A percentile compares a stretch with the other conserved stretches of the same genome.
phyloP scores from a whole-genome alignment of 2,797 vertebrate species.

The Coreius guichenoti region DNA sequence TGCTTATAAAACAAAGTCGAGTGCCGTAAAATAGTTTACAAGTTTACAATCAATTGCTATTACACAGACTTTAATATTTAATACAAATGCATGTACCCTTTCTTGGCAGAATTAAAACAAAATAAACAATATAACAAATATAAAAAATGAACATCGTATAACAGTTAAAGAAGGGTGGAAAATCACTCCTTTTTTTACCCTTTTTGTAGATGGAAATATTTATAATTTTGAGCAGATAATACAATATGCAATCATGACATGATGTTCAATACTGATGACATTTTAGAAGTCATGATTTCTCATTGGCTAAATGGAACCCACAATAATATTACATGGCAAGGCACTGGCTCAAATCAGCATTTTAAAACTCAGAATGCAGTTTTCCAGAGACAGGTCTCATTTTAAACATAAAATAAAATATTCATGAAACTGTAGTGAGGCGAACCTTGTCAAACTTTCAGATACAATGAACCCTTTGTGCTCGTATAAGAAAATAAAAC shows the following conservation, averaged over 20 bases:
- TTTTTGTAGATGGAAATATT: slow-evolving; percentile 19
- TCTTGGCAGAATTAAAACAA: slow-evolving; percentile 40
- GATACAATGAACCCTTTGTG: slow-evolving; percentile 57
- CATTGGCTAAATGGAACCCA: slow-evolving; percentile 34
- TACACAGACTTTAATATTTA: slow-evolving; percentile 54
- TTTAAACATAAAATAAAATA: slow-evolving; percentile 33
- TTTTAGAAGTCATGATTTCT: slow-evolving; percentile 33
- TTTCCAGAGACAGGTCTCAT: slow-evolving; percentile 11
- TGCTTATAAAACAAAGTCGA: slow-evolving; percentile 53
- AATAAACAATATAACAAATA: slow-evolving; percentile 36
- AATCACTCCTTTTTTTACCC: background rate
- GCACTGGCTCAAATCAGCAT: slow-evolving; percentile 64
- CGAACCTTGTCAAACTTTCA: slow-evolving; percentile 42
- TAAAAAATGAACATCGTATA: slow-evolving; percentile 10
- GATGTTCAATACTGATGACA: slow-evolving; percentile 24
- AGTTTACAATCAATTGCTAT: slow-evolving; percentile 58
- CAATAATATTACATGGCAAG: slow-evolving; percentile 61
- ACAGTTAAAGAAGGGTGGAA: slow-evolving; percentile 16
- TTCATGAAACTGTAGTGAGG: slow-evolving; percentile 39
- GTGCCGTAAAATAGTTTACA: slow-evolving; percentile 52
- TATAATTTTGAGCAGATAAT: slow-evolving; percentile 32
- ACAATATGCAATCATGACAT: slow-evolving; percentile 29
- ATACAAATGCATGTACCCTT: slow-evolving; percentile 40
- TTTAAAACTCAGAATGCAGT: slow-evolving; percentile 42
- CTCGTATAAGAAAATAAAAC: slow-evolving; percentile 61